Base-by-base conservation (phyloP, 2,113 vertebrate genomes). In the Campylorhamphus procurvoides region DNA sequence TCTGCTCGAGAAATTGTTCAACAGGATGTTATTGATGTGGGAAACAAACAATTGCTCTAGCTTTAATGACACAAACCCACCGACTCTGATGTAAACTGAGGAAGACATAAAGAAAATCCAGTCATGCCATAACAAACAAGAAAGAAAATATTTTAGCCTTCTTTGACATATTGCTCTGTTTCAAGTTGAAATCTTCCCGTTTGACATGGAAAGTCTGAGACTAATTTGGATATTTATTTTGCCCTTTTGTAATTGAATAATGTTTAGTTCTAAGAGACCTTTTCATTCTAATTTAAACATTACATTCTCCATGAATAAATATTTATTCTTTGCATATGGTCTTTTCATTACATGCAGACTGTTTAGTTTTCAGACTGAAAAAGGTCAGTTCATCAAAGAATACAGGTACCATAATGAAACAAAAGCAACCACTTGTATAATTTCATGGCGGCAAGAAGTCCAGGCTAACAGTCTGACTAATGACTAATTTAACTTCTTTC, bases 211-310 rank as follows among this genome's bases (percentile, higher is more conserved):
- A 92, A 89, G 13, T 63, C 88, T 94, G 73, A 78, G 64, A 46
- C 27, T 90, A 75, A 89, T 93, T 92, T 93, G 47, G 86, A 31
- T 84, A 94, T 87, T 94, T 96, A 52, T 89, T 90, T 94, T 95
- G 49, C 12, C 35, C 47, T 94, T 94, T 87, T 75, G 18, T 75
- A 94, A 90, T 52, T 93, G 68, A 94, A 94, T 93, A 56, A 90
- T 87, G 52, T 94, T 96, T 90, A 87, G 84, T 81, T 93, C 59
- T 78, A 64, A 52, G 52, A 81, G 66, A 95, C 86, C 56, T 96
- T 95, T 92, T 78, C 15, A 1, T 90, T 87, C 60, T 75, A 94
- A 84, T 89, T 87, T 91, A 94, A 95, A 94, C 93, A 87, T 81
- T 87, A 47, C 40, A 81, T 93, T 93, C 56, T 84, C 22, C 52